Conservation (phyloP, 2,888 invertebrate genomes). For the Mythimna impura region DNA sequence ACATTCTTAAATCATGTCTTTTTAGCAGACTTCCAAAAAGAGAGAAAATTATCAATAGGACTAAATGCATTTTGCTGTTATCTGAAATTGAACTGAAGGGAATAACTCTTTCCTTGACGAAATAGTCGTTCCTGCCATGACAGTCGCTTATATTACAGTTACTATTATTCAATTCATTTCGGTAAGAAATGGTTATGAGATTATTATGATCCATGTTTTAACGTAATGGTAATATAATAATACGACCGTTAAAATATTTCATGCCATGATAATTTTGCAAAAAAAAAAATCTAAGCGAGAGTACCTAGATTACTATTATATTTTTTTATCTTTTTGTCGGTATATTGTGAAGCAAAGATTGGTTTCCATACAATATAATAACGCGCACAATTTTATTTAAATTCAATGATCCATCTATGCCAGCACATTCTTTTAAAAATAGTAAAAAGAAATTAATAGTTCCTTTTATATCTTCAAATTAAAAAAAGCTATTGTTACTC, state of each 20-base stretch:
- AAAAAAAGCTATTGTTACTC: slow-evolving; percentile 32
- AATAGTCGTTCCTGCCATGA: background rate
- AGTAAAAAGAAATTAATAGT: slow-evolving; percentile 25
- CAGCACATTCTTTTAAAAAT: background rate
- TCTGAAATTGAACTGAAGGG: background rate
- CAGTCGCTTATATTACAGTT: slow-evolving; percentile 7
- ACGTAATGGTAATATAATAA: background rate
- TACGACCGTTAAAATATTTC: slow-evolving; percentile 15
- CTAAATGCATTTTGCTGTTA: no score
- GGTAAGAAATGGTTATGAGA: slow-evolving; percentile 1
- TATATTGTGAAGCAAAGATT: background rate
- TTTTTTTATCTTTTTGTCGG: background rate
- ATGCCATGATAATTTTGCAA: slow-evolving; percentile 29
- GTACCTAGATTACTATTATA: slow-evolving; percentile 1
- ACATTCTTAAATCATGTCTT: background rate
- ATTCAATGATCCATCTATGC: slow-evolving; percentile 7
- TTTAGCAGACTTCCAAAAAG: background rate
- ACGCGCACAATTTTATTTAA: background rate
- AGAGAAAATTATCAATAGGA: background rate
- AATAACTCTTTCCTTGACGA: background rate
- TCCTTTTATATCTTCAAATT: slow-evolving; percentile 5
- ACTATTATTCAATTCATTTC: slow-evolving; percentile 11
- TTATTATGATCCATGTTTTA: slow-evolving; percentile 14
- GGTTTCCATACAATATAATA: slow-evolving; percentile 6
- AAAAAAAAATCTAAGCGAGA: background rate